Conservation (phyloP, 1,140 invertebrate species). For the Helicoverpa armigera region DNA sequence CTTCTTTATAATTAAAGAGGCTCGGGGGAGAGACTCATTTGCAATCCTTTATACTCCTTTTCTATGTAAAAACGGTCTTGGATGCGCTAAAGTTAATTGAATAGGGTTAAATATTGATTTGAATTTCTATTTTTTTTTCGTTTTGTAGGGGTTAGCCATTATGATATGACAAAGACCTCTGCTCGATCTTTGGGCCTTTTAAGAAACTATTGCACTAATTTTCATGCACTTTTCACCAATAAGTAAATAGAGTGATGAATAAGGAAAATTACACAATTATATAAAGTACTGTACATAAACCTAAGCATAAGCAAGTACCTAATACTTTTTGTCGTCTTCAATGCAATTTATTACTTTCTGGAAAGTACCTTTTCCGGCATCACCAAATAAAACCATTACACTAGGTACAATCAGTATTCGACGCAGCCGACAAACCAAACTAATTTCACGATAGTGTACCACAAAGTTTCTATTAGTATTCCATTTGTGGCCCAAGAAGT, state of each 20-base stretch:
- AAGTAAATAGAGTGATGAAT: too few species aligned
- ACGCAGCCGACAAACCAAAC: constrained; percentile 1
- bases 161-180: not conserved
- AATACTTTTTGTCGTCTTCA: too few species aligned
- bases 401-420: not conserved
- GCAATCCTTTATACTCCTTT: constrained; percentile 72
- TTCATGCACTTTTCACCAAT: too few species aligned
- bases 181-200: too few species aligned
- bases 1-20: constrained; percentile 75
- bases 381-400: not conserved
- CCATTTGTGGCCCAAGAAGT: constrained; percentile 41
- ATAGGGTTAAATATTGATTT: constrained; percentile 50
- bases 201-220: too few species aligned
- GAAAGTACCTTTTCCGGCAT: not conserved
- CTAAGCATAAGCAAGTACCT: too few species aligned
- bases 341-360: too few species aligned
- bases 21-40: constrained; percentile 67
- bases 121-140: constrained; percentile 32
- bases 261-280: too few species aligned
- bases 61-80: constrained; percentile 59
- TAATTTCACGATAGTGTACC: constrained; percentile 17
- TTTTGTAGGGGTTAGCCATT: constrained; percentile 24
- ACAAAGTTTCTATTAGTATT: constrained; percentile 42
- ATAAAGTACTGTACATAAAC: too few species aligned
- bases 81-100: constrained; percentile 49